These are phyloP conservation scores for Ibidorhyncha struthersii DNA, from an alignment of 2,113 vertebrate species.

Conservation along the genomic window DNA sequence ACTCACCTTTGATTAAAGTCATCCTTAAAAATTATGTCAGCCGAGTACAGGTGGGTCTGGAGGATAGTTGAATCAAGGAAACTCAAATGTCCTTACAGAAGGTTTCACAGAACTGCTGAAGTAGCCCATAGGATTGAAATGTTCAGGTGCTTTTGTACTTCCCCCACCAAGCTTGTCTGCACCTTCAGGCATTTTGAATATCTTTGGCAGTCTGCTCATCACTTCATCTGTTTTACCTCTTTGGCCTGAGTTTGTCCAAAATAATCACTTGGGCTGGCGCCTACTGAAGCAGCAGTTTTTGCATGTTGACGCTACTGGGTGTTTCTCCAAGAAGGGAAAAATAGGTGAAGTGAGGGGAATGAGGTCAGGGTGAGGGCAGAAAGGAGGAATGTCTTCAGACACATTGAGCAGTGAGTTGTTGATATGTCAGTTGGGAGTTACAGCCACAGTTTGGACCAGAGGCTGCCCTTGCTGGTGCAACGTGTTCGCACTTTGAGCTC, in stretches of 20 bases:
- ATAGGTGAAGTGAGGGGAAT: accelerated
- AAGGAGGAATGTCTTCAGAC: background rate
- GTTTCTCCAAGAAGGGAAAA: background rate
- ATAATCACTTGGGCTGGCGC: background rate
- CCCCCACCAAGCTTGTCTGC: background rate
- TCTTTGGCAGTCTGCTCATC: background rate
- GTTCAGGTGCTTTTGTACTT: background rate
- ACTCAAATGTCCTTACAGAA: background rate
- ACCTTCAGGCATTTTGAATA: background rate
- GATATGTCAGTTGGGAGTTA: background rate
- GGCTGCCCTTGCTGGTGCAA: background rate
- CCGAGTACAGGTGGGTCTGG: background rate
- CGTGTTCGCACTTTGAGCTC: background rate
- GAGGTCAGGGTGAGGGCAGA: background rate
- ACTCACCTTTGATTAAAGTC: background rate
- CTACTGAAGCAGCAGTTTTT: background rate
- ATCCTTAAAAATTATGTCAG: background rate
- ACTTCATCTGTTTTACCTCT: background rate
- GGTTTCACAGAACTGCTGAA: background rate
- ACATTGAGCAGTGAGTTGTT: background rate
- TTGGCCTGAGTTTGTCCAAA: background rate
- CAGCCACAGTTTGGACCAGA: background rate
- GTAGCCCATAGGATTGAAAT: background rate
- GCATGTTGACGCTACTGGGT: background rate
- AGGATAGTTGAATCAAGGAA: background rate